Conservation (phyloP, 2,888 invertebrate genomes). For the Crossocerus cetratus region DNA sequence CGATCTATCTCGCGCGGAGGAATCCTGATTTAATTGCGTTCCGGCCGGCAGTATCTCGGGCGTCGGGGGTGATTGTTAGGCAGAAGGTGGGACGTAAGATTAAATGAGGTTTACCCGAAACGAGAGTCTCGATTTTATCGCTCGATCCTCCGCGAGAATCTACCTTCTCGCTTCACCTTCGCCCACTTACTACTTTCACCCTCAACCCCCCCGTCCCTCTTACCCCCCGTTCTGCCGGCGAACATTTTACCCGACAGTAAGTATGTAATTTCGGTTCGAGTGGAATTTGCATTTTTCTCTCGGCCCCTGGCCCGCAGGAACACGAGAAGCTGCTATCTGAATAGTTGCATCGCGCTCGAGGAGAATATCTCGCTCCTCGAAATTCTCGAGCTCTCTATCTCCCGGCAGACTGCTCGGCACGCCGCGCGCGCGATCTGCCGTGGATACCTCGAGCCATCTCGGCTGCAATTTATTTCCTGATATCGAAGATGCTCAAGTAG, state of each 20-base stretch:
- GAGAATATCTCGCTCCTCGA: not conserved
- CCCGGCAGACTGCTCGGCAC: too few species aligned
- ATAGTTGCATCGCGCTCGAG: not conserved
- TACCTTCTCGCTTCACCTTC: too few species aligned
- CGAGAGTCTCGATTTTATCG: slow-evolving; percentile 39
- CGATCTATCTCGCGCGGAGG: slow-evolving; percentile 37
- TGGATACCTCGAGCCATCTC: too few species aligned
- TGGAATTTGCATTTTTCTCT: slow-evolving; percentile 41
- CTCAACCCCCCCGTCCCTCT: not conserved
- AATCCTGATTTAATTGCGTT: slow-evolving; percentile 16
- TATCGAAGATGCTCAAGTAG: too few species aligned
- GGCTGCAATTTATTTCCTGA: too few species aligned
- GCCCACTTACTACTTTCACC: slow-evolving; percentile 5
- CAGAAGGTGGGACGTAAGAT: slow-evolving; percentile 34
- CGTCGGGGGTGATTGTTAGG: not conserved
- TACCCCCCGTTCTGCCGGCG: too few species aligned
- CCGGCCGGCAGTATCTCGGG: slow-evolving; percentile 18
- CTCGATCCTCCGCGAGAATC: slow-evolving; percentile 6
- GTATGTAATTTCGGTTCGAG: slow-evolving; percentile 27
- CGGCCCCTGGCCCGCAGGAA: slow-evolving; percentile 10
- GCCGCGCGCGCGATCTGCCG: too few species aligned
- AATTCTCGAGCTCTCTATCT: too few species aligned
- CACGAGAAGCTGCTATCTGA: not conserved
- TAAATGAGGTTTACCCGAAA: slow-evolving; percentile 46
- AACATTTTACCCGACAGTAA: not conserved